A percentile compares a stretch with the other conserved stretches of the same genome.
Conservation (phyloP, 2,797 vertebrate genomes). For the Labeo calbasu region DNA sequence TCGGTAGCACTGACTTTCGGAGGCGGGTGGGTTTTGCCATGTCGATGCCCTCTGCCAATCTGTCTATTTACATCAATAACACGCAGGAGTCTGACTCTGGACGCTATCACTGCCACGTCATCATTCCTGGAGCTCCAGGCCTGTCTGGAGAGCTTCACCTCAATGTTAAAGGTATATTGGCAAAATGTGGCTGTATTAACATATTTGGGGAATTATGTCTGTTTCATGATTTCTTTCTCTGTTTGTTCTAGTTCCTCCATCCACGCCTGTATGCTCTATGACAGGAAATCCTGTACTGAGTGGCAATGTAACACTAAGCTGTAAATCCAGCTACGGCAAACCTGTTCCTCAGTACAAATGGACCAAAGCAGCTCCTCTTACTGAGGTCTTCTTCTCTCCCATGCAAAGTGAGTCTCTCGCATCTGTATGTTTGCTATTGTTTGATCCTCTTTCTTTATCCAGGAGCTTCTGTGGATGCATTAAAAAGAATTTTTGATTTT, state of each 20-base stretch:
- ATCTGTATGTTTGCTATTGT: background rate
- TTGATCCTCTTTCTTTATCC: background rate
- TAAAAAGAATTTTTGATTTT: background rate
- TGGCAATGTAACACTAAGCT: constrained; percentile 85
- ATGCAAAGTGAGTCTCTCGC: constrained; percentile 78
- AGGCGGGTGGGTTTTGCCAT: constrained; percentile 81
- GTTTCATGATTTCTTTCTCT: background rate
- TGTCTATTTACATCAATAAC: constrained; percentile 88
- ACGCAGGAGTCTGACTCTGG: constrained; percentile 87
- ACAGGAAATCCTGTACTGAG: constrained; percentile 77
- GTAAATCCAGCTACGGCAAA: constrained; percentile 82
- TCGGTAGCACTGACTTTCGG: constrained; percentile 74
- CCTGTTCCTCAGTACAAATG: constrained; percentile 85
- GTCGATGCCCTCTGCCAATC: constrained; percentile 79
- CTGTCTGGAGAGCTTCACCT: constrained; percentile 76
- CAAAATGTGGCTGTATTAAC: constrained; percentile 47
- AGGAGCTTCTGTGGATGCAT: background rate
- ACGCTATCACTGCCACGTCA: constrained; percentile 84
- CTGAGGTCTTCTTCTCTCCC: constrained; percentile 77
- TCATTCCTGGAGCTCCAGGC: constrained; percentile 73
- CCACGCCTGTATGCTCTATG: constrained; percentile 80
- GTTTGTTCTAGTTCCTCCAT: constrained; percentile 83
- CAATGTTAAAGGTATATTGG: constrained; percentile 79
- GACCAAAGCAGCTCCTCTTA: constrained; percentile 78
- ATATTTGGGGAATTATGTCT: background rate